Conservation (phyloP, 2,113 vertebrate genomes). For the Mionectes macconnelli region DNA sequence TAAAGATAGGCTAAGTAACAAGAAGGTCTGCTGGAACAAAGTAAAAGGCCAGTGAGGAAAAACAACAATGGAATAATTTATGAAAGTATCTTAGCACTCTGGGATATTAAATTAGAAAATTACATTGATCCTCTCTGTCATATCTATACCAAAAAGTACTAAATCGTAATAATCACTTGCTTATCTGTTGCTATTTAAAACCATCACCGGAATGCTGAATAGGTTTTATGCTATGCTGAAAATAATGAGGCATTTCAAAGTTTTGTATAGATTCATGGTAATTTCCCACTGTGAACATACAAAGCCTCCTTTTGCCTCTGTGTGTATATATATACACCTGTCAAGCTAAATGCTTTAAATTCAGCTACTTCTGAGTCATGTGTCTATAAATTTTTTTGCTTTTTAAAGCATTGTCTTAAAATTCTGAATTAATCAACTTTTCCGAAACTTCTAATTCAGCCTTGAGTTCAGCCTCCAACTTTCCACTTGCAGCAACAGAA, state of each 20-base stretch:
- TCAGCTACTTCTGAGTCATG: slow-evolving; percentile 15
- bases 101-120: neutral
- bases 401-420: slow-evolving; percentile 30
- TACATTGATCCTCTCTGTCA: neutral
- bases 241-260: neutral
- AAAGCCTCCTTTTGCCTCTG: neutral
- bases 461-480: neutral
- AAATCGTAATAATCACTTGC: neutral
- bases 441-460: slow-evolving; percentile 10
- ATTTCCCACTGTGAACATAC: neutral
- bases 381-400: slow-evolving; percentile 5
- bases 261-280: neutral
- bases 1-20: neutral
- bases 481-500: neutral
- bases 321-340: neutral
- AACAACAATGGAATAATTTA: neutral
- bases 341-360: slow-evolving; percentile 4
- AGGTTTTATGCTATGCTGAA: neutral
- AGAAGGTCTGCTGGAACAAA: neutral
- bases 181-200: no score
- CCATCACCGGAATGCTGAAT: neutral
- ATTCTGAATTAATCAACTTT: slow-evolving; percentile 39
- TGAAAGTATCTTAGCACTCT: neutral
- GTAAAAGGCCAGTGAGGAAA: neutral
- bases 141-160: neutral